Evolutionary conservation across 2,797 vertebrate genomes (phyloP).

Genomic region (Nannoperca australis): DNA sequence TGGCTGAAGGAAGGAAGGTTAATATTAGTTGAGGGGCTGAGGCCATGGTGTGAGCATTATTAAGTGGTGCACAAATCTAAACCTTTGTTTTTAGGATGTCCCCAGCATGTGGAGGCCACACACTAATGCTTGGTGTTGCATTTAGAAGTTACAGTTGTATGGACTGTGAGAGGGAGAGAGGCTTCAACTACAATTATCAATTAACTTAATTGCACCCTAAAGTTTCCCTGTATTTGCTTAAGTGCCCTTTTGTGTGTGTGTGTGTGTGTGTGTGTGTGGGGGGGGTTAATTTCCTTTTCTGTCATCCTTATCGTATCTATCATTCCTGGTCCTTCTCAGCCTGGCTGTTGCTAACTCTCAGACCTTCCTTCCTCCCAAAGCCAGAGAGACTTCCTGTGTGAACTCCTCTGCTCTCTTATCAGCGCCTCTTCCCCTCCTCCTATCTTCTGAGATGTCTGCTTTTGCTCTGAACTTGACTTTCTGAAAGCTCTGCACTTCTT

Average conservation of each 20-base stretch:
- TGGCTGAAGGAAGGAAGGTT: neutral
- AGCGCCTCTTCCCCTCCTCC: slow-evolving; percentile 46
- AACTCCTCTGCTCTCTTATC: slow-evolving; percentile 63
- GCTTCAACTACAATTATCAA: neutral
- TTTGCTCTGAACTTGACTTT: slow-evolving; percentile 59
- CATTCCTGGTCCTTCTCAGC: slow-evolving; percentile 55
- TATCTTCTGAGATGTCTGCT: slow-evolving; percentile 60
- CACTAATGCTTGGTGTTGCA: neutral
- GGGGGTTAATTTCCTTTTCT: too few relatives aligned
- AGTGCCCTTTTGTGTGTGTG: neutral
- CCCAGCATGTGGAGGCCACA: neutral
- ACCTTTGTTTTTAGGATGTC: neutral
- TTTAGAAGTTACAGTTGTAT: neutral
- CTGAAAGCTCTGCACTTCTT: neutral
- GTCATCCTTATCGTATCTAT: slow-evolving; percentile 21
- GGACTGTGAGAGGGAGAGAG: neutral
- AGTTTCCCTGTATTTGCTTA: neutral
- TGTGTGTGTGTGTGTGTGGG: too few relatives aligned
- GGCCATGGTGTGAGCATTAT: neutral
- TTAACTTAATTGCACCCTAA: neutral
- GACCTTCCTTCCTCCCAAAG: slow-evolving; percentile 38
- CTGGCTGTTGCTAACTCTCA: slow-evolving; percentile 30
- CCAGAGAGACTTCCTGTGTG: slow-evolving; percentile 50
- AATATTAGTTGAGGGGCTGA: neutral
- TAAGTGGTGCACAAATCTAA: neutral